Evolutionary conservation across 30 jellyfish, hydroid and myxozoan genomes (phyloP), one percentile per base, ranked within the genome.

Genomic region (Aurelia coerulea): DNA sequence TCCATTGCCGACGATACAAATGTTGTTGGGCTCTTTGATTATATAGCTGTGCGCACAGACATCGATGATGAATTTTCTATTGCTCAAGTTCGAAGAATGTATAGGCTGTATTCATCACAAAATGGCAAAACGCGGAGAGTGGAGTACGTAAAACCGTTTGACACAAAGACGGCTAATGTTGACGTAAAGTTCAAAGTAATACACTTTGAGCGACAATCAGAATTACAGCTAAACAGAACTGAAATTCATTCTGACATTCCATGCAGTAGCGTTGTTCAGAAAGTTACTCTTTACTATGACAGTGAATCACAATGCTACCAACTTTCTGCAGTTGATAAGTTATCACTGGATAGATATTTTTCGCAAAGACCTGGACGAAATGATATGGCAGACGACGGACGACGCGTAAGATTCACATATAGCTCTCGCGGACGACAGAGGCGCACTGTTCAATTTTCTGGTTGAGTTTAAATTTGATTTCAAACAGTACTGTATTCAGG

Each of bases 231-330:
- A 34, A 59, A 76, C 35, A 53, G 87, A 58, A 76, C 76, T n/a
- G 87, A 76, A n/a, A 76, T 76, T 76, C 87, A 76, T 18, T 54
- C 87, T 2, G 87, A 76, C 2, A 63, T 76, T n/a, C 87, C 76
- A 60, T 54, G 76, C 76, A 58, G 63, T 29, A 76, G 64, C 33
- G 87, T 76, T 23, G 34, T 76, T 53, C 75, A 76, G 76, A 54
- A 58, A 58, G 87, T 37, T 76, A 59, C 68, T 59, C 68, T 59
- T 1, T 19, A 59, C 68, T 59, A 59, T 59, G 68, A 59, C 5
- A 59, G 31, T 59, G 68, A 59, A 59, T 2, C 68, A 19, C 68
- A 59, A 59, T 19, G 68, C 5, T 59, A 59, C 68, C 68, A 16
- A 19, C 68, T 59, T 59, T 59, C 68, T 59, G 68, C 68, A 59